Percentiles rank a stretch among this genome's conserved stretches.
Conservation (phyloP, 2,113 vertebrate genomes). For the Eidolon helvum region DNA sequence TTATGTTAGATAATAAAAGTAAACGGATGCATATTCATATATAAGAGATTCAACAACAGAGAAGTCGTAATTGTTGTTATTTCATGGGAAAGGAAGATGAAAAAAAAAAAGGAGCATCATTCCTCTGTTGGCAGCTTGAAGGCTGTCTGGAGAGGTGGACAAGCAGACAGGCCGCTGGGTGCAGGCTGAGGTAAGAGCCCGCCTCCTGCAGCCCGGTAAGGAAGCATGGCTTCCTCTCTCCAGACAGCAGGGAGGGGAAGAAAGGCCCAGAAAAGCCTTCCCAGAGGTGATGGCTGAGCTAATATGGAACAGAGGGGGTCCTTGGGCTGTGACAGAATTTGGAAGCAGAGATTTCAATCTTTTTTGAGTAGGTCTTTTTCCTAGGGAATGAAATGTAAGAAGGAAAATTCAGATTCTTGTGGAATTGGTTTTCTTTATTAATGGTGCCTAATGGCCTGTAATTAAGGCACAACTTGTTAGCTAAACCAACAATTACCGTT, state of each 20-base stretch:
- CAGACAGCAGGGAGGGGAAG: background rate
- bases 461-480: slow-evolving; percentile 75
- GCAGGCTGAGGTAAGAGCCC: background rate
- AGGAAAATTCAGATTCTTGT: slow-evolving; percentile 53
- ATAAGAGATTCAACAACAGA: background rate
- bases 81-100: background rate
- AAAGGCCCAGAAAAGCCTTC: background rate
- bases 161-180: background rate
- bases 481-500: slow-evolving; percentile 67
- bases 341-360: background rate
- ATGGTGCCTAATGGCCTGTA: slow-evolving; percentile 67
- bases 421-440: slow-evolving; percentile 69
- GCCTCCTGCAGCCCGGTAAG: background rate
- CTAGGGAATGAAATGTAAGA: slow-evolving; percentile 35
- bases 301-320: background rate
- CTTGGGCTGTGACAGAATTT: background rate
- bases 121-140: background rate
- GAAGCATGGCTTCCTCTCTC: background rate
- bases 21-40: background rate
- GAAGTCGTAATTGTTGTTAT: background rate
- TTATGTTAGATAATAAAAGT: background rate
- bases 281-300: background rate
- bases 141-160: background rate
- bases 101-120: accelerated
- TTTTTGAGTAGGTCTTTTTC: slow-evolving; percentile 7